A percentile compares a stretch with the other conserved stretches of the same genome.
These are phyloP conservation scores for Keiferia lycopersicella DNA, from an alignment of 2,888 invertebrate species.

Conservation along the genomic window DNA sequence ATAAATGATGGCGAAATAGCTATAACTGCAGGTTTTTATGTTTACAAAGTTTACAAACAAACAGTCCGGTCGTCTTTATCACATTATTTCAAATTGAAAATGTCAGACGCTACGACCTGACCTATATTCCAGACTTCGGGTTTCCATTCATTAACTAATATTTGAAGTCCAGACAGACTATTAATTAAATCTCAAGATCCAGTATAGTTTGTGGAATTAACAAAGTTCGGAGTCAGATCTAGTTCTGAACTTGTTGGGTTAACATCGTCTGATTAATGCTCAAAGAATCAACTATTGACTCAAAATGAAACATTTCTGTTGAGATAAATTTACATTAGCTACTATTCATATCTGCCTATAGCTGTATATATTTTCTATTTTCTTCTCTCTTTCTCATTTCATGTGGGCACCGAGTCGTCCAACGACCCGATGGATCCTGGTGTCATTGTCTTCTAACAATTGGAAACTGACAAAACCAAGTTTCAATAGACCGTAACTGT, in stretches of 20 bases:
- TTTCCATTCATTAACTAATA: conserved; percentile 1
- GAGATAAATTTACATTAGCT: background rate
- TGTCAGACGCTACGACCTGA: conserved; percentile 8
- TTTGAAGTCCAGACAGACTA: background rate
- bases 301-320: background rate
- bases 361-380: no score
- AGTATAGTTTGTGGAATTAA: background rate
- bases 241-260: background rate
- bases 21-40: no score
- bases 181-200: background rate
- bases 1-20: no score
- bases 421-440: no score
- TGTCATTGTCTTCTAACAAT: no score
- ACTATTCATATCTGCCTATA: no score
- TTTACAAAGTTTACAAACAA: no score
- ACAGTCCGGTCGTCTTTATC: no score
- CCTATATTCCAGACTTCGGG: background rate
- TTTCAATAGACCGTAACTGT: no score
- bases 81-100: background rate
- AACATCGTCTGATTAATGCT: background rate
- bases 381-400: no score
- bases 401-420: no score
- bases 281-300: background rate
- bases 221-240: background rate
- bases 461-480: no score